Base-by-base conservation (phyloP, 2,888 invertebrate genomes). In the Tetheella fluctuosa region DNA sequence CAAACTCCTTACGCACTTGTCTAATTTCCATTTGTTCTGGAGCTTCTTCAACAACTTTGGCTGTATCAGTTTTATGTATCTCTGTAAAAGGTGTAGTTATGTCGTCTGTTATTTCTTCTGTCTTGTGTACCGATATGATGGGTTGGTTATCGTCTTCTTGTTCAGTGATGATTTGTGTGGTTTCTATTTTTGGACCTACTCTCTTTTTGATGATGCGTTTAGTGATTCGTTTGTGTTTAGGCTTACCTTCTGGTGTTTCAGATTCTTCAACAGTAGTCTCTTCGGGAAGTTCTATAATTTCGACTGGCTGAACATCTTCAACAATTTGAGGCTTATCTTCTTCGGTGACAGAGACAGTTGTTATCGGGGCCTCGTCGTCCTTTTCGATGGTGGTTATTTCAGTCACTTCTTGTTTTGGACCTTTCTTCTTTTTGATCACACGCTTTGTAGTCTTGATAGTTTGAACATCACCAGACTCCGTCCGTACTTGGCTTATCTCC, bases 1-100 rank as follows among this genome's bases (percentile, higher is more conserved):
- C 86, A 58, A 67, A 74, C 48, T 77, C 77, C n/a, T 79, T 81
- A 42, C 73, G 67, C 6, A 80, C 74, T 60, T 67, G 79, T 1
- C 76, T 75, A 6, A 86, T 79, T 67, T 86, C 81, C 2, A 90
- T 82, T 65, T 86, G 77, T 70, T 89, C 86, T 53, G 90, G 88
- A 84, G 70, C 42, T 54, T 69, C 71, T 58, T 73, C 72, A 37
- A 68, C 15, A 0, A 69, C 54, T 3, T 62, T 58, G 0, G 73
- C 74, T 1, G 54, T 63, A 20, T 63, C 63, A 6, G 64, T 64
- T 3, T 76, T 70, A 5, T 64, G 82, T 54, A 12, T 87, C 6
- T 42, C 17, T 25, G 1, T 0, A 28, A 57, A 23, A 13, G 57
- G 54, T 57, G 64, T 63, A 5, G 64, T 60, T 0, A 63, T 57